Evolutionary conservation across 2,888 invertebrate genomes (phyloP).

Genomic region (Mystacides longicornis): DNA sequence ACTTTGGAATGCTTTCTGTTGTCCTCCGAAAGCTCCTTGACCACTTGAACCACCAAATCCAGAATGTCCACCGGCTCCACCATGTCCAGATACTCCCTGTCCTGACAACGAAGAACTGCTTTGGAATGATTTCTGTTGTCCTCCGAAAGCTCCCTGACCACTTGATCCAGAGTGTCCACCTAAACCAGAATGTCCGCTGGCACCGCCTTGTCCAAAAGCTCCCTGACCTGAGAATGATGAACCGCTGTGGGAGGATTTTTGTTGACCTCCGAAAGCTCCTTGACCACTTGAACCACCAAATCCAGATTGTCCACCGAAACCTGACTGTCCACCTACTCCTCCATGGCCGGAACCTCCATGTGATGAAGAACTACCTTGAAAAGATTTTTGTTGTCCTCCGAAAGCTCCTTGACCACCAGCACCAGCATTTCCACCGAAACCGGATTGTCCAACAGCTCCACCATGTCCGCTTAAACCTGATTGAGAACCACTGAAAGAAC

Average conservation of each 20-base stretch:
- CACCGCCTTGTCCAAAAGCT: conserved; percentile 3
- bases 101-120: conserved; percentile 7
- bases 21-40: conserved; percentile 4
- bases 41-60: conserved; percentile 10
- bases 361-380: not conserved
- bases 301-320: conserved; percentile 1
- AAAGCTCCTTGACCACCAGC: not conserved
- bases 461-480: not conserved
- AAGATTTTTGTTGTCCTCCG: not conserved
- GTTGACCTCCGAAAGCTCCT: not conserved
- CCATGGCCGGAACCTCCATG: too few species aligned
- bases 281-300: conserved; percentile 2
- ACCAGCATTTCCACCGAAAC: conserved; percentile 7
- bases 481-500: not conserved
- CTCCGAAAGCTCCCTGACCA: too few species aligned
- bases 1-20: too few species aligned
- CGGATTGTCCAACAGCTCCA: conserved; percentile 1
- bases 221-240: too few species aligned
- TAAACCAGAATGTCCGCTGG: not conserved
- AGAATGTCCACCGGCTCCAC: conserved; percentile 8
- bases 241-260: not conserved
- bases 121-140: conserved; percentile 2
- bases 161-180: conserved; percentile 7
- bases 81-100: conserved; percentile 4
- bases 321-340: not conserved